Evolutionary conservation across 2,797 vertebrate genomes (phyloP).

Genomic region (Sternotherus odoratus): DNA sequence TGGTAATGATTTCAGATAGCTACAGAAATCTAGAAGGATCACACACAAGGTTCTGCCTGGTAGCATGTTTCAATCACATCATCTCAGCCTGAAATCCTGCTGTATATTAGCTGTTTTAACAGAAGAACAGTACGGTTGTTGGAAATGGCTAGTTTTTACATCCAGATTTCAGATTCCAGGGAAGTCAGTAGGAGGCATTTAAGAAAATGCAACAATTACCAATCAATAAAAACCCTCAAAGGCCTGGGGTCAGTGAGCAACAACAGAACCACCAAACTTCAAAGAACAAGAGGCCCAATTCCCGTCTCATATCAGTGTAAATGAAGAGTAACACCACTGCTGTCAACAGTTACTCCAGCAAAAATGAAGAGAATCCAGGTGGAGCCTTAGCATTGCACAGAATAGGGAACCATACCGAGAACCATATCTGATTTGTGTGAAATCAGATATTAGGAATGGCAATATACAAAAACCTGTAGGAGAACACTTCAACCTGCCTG

Average conservation of each 20-base stretch:
- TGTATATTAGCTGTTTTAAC: not conserved
- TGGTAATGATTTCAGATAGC: not conserved
- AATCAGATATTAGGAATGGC: too few relatives aligned
- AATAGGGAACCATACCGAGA: not conserved
- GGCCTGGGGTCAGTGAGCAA: slow-evolving; percentile 1
- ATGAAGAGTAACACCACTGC: too few relatives aligned
- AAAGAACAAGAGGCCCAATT: not conserved
- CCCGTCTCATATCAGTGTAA: not conserved
- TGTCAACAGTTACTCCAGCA: not conserved
- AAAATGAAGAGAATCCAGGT: not conserved
- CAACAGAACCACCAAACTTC: not conserved
- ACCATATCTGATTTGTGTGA: too few relatives aligned
- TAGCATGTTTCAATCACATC: not conserved
- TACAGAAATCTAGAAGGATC: not conserved
- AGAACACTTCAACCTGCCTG: too few relatives aligned
- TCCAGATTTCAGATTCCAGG: not conserved
- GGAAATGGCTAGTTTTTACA: not conserved
- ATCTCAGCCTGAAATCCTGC: not conserved
- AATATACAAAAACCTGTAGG: too few relatives aligned
- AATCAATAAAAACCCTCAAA: slow-evolving; percentile 8
- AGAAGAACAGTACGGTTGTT: not conserved
- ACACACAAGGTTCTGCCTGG: not conserved
- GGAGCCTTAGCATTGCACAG: not conserved
- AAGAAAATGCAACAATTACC: not conserved
- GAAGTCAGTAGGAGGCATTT: not conserved